Evolutionary conservation across 2,888 invertebrate species (phyloP).

Genomic region (Morpho helenor): DNA sequence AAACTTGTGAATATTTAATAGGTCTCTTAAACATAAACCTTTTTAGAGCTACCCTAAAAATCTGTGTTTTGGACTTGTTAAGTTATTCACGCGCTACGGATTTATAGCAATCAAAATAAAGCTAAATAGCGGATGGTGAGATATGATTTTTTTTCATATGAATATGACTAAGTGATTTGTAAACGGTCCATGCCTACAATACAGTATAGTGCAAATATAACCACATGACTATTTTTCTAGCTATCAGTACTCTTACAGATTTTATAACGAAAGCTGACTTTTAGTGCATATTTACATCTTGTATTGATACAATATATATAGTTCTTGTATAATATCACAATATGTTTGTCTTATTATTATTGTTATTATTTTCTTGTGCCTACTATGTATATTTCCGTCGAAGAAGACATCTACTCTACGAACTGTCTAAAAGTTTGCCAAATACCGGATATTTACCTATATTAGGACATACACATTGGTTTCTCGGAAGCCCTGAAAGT

Average conservation of each 20-base stretch:
- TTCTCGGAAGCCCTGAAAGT: constrained; percentile 62
- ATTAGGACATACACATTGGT: constrained; percentile 59
- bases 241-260: constrained; percentile 24
- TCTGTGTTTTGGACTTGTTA: no score
- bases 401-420: constrained; percentile 44
- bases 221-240: constrained; percentile 18
- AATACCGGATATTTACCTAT: constrained; percentile 46
- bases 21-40: no score
- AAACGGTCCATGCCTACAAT: not conserved
- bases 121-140: no score
- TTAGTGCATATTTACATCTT: not conserved
- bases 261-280: constrained; percentile 15
- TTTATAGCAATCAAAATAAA: no score
- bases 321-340: constrained; percentile 10
- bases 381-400: constrained; percentile 50
- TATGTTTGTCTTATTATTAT: constrained; percentile 44
- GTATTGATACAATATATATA: not conserved
- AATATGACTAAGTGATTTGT: no score
- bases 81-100: no score
- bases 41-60: no score
- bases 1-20: no score
- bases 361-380: constrained; percentile 36
- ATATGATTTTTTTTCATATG: no score
- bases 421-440: constrained; percentile 44
- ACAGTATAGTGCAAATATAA: constrained; percentile 25